These are phyloP conservation scores for Avahi laniger DNA, from an alignment of 2,797 vertebrate species.

Conservation along the genomic window DNA sequence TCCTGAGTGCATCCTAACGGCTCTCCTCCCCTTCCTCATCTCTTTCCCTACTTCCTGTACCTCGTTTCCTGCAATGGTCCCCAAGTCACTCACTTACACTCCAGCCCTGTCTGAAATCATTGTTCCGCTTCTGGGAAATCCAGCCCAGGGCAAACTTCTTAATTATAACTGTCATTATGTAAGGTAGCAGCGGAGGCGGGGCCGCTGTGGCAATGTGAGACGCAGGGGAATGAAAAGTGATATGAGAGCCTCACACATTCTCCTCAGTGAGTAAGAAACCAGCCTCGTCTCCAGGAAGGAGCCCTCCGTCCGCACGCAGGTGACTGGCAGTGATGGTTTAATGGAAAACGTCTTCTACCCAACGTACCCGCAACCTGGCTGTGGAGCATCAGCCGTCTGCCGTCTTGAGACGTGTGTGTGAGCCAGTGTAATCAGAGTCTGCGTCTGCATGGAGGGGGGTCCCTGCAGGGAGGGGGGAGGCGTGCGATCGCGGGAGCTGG, in stretches of 20 bases:
- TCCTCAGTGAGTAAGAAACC: neutral
- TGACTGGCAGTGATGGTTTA: neutral
- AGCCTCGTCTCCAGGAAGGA: neutral
- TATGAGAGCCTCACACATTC: neutral
- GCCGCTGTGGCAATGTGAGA: neutral
- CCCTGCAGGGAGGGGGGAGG: neutral
- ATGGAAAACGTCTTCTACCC: neutral
- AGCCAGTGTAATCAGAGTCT: neutral
- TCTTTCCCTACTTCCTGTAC: neutral
- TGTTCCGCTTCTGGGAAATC: neutral
- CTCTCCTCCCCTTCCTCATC: neutral
- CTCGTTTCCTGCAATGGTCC: neutral
- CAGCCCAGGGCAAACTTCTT: neutral
- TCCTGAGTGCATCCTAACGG: too few relatives aligned
- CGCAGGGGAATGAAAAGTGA: neutral
- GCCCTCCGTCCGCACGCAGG: too few relatives aligned
- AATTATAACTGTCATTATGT: slow-evolving; percentile 12
- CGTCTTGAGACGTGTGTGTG: neutral
- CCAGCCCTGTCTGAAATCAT: neutral
- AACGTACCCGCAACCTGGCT: accelerated
- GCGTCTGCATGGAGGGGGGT: neutral
- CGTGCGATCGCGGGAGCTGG: neutral
- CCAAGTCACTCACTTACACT: neutral
- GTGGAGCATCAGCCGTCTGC: accelerated
- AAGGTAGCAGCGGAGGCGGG: neutral